A percentile compares a stretch with the other conserved stretches of the same genome.
Conservation (phyloP, 2,113 vertebrate species). For the Orcinus orca region DNA sequence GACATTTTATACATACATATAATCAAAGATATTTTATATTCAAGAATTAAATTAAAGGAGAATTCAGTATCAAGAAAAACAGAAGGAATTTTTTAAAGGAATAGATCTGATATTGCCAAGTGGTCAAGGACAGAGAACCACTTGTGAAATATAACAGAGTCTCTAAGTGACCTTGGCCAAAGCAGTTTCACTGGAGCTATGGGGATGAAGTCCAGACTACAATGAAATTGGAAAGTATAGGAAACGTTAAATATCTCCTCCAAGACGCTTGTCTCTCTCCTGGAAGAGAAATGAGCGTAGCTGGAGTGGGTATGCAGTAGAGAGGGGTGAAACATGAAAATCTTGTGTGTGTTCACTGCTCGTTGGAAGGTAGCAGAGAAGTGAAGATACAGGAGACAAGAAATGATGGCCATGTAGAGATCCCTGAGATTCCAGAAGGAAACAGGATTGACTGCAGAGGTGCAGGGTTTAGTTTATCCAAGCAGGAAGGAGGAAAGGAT, state of each 20-base stretch:
- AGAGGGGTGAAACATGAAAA: neutral
- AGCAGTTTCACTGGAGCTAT: neutral
- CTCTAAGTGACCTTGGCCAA: neutral
- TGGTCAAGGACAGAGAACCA: neutral
- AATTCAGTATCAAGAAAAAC: neutral
- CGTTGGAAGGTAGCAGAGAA: neutral
- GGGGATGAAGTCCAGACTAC: neutral
- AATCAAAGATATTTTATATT: neutral
- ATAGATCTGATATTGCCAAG: neutral
- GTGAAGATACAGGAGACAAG: neutral
- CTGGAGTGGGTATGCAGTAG: neutral
- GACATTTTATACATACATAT: neutral
- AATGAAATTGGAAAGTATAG: neutral
- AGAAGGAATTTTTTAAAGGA: neutral
- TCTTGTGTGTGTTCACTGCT: neutral
- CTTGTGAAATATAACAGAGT: neutral
- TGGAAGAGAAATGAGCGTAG: neutral
- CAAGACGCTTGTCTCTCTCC: neutral
- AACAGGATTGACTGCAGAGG: neutral
- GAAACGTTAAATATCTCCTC: neutral
- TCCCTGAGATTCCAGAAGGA: neutral
- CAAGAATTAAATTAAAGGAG: neutral
- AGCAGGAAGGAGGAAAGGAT: neutral
- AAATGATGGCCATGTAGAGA: neutral
- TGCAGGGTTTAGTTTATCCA: neutral